Base-by-base conservation (phyloP, 1,140 invertebrate genomes). In the Drosophila suzukii region DNA sequence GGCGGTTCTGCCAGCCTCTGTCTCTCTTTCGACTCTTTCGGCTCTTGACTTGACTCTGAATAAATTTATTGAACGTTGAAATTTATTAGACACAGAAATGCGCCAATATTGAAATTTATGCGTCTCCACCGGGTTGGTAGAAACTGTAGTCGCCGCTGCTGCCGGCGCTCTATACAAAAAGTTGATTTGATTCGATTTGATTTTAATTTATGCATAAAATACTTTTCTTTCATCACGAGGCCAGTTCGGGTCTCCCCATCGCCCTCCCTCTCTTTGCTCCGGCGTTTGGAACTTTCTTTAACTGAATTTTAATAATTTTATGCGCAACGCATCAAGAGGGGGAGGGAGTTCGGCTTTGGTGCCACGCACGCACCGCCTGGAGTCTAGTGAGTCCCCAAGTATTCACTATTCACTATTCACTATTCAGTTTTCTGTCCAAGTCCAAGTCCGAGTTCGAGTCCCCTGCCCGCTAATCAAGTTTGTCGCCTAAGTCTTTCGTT, bases 261-360 rank as follows among this genome's bases (percentile, higher is more conserved):
- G 43, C 27, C 57, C 24, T 65, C 63, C 38, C 15, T 36, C 27
- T 67, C 17, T 39, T 8, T 46, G 43, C 43, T 24, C 36, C 4
- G 53, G 10, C 61, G 53, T 43, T 72, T 51, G 84, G 68, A 89
- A 89, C 84, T 89, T 89, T 89, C 84, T 89, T 89, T 89, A 89
- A 89, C 77, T 89, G 77, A 90, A 89, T 90, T 89, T 89, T 89
- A 89, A 90, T 89, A 89, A 89, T 89, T 89, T 89, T 84, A 89
- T 89, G 84, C 84, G 68, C 76, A 77, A 81, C 72, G 72, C 68
- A 71, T 71, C 54, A 27, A 56, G 74, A 39, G 61, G 51, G 49
- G 49, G 60, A 65, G 70, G 54, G 39, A 47, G 49, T 30, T 47
- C 20, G 47, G 43, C 47, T 38, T 27, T 4, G 27, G 27, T 4